phyloP scores from a whole-genome alignment of 2,888 invertebrate species.

The Hedya salicella region DNA sequence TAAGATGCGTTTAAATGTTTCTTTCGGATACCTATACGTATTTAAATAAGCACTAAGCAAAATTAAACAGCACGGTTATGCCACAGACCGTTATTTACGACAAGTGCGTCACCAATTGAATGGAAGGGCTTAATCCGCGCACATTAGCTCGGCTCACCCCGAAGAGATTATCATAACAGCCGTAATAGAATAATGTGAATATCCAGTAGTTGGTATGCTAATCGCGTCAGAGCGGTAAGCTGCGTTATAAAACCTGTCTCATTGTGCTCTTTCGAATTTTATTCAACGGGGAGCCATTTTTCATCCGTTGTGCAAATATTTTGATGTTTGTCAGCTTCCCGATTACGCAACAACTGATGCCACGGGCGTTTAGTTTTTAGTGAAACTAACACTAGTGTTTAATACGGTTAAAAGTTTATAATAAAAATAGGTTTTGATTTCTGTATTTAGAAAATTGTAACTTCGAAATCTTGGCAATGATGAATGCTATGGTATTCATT shows the following conservation, averaged over 20 bases:
- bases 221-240: slow-evolving; percentile 71
- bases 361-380: slow-evolving; percentile 45
- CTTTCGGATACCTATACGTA: background rate
- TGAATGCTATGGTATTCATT: no score
- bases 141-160: slow-evolving; percentile 74
- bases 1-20: background rate
- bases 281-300: slow-evolving; percentile 71
- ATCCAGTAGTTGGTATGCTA: slow-evolving; percentile 73
- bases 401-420: no score
- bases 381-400: slow-evolving; percentile 4
- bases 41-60: slow-evolving; percentile 11
- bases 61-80: slow-evolving; percentile 11
- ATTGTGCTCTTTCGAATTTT: slow-evolving; percentile 68
- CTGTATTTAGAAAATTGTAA: no score
- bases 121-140: slow-evolving; percentile 64
- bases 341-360: slow-evolving; percentile 63
- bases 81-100: slow-evolving; percentile 34
- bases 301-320: slow-evolving; percentile 80
- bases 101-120: slow-evolving; percentile 50
- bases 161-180: slow-evolving; percentile 75
- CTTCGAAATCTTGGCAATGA: no score
- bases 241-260: slow-evolving; percentile 72
- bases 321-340: slow-evolving; percentile 70
- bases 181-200: slow-evolving; percentile 81
- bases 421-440: background rate